These are phyloP conservation scores for Eumaeus atala DNA, from an alignment of 1,140 invertebrate genomes.

Conservation along the genomic window DNA sequence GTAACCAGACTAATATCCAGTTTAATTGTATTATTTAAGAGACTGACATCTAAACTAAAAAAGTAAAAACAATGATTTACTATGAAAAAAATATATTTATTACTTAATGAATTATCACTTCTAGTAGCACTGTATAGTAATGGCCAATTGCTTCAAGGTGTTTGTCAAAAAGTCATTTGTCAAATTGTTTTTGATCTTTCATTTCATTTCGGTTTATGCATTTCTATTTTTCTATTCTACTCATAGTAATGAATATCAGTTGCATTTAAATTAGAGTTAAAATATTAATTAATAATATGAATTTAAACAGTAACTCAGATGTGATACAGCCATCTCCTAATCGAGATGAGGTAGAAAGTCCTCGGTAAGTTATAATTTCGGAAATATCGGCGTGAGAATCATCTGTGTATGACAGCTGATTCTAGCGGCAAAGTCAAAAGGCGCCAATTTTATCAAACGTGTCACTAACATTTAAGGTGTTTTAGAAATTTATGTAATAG, in stretches of 20 bases:
- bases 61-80: too few relatives aligned
- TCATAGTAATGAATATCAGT: slow-evolving; percentile 30
- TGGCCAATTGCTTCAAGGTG: too few relatives aligned
- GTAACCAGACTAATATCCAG: too few relatives aligned
- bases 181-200: background rate
- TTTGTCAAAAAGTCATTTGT: background rate
- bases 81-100: too few relatives aligned
- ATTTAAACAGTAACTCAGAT: slow-evolving; percentile 35
- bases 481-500: slow-evolving; percentile 9
- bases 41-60: too few relatives aligned
- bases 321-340: slow-evolving; percentile 26
- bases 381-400: slow-evolving; percentile 5
- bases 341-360: slow-evolving; percentile 40
- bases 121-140: too few relatives aligned
- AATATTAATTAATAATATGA: slow-evolving; percentile 36
- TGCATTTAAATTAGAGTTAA: slow-evolving; percentile 21
- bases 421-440: slow-evolving; percentile 60
- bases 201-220: background rate
- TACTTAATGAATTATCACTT: too few relatives aligned
- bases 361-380: slow-evolving; percentile 36
- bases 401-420: slow-evolving; percentile 60
- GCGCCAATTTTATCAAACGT: slow-evolving; percentile 42
- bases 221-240: slow-evolving; percentile 6
- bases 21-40: too few relatives aligned
- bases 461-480: slow-evolving; percentile 13